A percentile compares a stretch with the other conserved stretches of the same genome.
phyloP scores from a whole-genome alignment of 2,113 vertebrate genomes.

The Atherinomorus stipes region DNA sequence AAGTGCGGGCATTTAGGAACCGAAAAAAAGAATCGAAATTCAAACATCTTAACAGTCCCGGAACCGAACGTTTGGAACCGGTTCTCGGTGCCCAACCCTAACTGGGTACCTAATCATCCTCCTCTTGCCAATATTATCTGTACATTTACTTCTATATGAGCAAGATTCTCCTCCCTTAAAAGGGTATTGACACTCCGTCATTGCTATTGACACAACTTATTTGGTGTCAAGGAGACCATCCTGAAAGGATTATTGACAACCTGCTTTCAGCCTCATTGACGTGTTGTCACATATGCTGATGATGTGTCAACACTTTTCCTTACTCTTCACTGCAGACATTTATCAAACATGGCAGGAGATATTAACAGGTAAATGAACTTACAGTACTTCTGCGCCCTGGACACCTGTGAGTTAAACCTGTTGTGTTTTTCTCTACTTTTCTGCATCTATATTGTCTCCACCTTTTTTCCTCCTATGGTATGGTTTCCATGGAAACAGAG shows the following conservation, averaged over 20 bases:
- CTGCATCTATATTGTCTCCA: conserved; percentile 48
- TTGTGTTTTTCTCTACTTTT: conserved; percentile 19
- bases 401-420: conserved; percentile 51
- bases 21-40: too few relatives aligned
- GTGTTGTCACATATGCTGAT: conserved; percentile 69
- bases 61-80: too few relatives aligned
- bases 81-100: too few relatives aligned
- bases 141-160: conserved; percentile 54
- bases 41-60: too few relatives aligned
- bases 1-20: too few relatives aligned
- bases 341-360: conserved; percentile 35
- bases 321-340: conserved; percentile 17
- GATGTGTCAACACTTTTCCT: conserved; percentile 22
- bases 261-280: conserved; percentile 80
- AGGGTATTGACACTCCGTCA: conserved; percentile 84
- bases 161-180: conserved; percentile 70
- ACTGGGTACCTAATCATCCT: conserved; percentile 35
- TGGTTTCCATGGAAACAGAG: conserved; percentile 80
- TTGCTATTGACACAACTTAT: conserved; percentile 87
- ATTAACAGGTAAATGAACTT: conserved; percentile 43
- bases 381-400: conserved; percentile 19
- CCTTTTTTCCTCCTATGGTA: conserved; percentile 62
- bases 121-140: conserved; percentile 43
- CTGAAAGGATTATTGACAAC: conserved; percentile 82
- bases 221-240: conserved; percentile 80